Base-by-base conservation (phyloP, 35 echinoderm and acorn worm genomes). In the Ophioderma brevispina region DNA sequence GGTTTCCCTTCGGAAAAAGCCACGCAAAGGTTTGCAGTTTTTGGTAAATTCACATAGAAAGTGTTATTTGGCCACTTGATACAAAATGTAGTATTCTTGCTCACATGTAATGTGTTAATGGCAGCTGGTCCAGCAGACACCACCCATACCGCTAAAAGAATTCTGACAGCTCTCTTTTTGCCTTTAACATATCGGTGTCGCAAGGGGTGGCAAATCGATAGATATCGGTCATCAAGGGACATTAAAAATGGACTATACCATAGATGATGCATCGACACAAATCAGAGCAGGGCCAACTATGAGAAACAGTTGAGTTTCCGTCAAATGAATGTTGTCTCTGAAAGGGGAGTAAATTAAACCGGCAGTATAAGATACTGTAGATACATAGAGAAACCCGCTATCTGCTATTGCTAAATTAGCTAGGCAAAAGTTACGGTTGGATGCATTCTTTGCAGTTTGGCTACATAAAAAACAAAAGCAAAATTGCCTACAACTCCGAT, bases 401-500 rank as follows among this genome's bases (percentile, higher is more conserved):
- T 96, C 94, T 36, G 94, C 90, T 34, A 92, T 55, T 0, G 89
- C 94, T n/a, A 96, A 82, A 55, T 92, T 92, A 37, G 88, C 75
- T 8, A 96, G 86, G 59, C 85, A 96, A 39, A 80, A 89, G 34
- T 96, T 96, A 88, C 84, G 55, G 88, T 79, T 14, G 94, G 92
- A 0, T 82, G 94, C 86, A 96, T 92, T 11, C 39, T 84, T 31
- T 63, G 81, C 23, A 92, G 79, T 3, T 90, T 79, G 21, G 87
- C 80, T 2, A 78, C 84, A 0, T 75, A 35, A 46, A 89, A 80
- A 0, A 96, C 75, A 41, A 96, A 96, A 4, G 85, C 35, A 33
- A 59, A 64, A 64, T 96, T 96, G 18, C 94, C 94, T 14, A 92
- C 34, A 30, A 92, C 31, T 8, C 94, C 94, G 0, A 96, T 30